These are phyloP conservation scores for Micrasema longulum DNA, from an alignment of 1,140 invertebrate genomes.

Conservation along the genomic window DNA sequence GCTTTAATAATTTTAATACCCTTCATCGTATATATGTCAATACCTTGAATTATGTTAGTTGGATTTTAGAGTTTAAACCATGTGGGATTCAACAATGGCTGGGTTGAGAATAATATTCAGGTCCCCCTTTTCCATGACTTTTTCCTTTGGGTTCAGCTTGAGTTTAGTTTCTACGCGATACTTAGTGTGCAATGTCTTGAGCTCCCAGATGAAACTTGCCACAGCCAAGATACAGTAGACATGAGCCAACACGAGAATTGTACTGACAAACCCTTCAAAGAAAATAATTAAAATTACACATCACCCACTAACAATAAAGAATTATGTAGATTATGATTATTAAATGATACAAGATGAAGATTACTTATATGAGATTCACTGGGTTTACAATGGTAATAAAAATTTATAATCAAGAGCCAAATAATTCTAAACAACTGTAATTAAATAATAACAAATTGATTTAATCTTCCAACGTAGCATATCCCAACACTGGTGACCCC, in stretches of 20 bases:
- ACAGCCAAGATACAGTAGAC: slow-evolving; percentile 51
- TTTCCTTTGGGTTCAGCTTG: slow-evolving; percentile 35
- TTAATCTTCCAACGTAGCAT: too few relatives aligned
- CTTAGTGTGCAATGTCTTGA: slow-evolving; percentile 38
- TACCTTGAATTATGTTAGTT: slow-evolving; percentile 20
- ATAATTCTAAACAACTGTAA: too few relatives aligned
- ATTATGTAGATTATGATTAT: too few relatives aligned
- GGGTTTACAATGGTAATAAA: too few relatives aligned
- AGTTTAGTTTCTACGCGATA: slow-evolving; percentile 28
- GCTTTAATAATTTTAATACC: slow-evolving; percentile 29
- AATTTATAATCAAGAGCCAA: too few relatives aligned
- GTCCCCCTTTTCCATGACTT: slow-evolving; percentile 28
- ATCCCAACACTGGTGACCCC: too few relatives aligned
- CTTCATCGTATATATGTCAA: slow-evolving; percentile 36
- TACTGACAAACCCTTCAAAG: slow-evolving; percentile 47
- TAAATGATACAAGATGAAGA: too few relatives aligned
- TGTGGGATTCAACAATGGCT: neutral
- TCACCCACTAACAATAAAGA: too few relatives aligned
- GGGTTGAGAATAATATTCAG: slow-evolving; percentile 41
- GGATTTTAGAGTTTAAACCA: slow-evolving; percentile 21
- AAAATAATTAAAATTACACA: slow-evolving; percentile 18
- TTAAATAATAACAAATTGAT: too few relatives aligned
- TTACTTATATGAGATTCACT: too few relatives aligned
- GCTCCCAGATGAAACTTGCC: slow-evolving; percentile 47
- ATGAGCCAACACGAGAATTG: slow-evolving; percentile 42